phyloP scores from a whole-genome alignment of 1,140 invertebrate species.

The Monochamus saltuarius region DNA sequence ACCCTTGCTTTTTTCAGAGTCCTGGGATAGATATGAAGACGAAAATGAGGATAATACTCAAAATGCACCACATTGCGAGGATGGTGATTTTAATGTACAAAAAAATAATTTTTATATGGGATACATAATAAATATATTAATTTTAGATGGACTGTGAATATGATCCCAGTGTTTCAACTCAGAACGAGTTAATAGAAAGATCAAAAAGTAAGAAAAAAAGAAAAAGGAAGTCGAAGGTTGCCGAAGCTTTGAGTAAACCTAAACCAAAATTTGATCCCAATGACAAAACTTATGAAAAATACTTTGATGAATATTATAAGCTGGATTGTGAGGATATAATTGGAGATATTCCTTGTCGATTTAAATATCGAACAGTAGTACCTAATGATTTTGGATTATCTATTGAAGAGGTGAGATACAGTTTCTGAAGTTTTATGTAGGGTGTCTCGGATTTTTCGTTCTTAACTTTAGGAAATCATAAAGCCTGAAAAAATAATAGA shows the following conservation, averaged over 20 bases:
- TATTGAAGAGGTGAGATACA: constrained; percentile 74
- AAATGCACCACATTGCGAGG: constrained; percentile 67
- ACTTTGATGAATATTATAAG: constrained; percentile 92
- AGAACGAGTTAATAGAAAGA: constrained; percentile 61
- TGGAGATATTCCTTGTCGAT: constrained; percentile 85
- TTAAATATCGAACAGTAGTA: constrained; percentile 87
- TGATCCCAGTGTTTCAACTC: constrained; percentile 58
- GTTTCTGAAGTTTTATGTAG: constrained; percentile 6
- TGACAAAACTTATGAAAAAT: constrained; percentile 79
- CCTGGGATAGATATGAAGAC: constrained; percentile 71
- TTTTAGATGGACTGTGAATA: constrained; percentile 87
- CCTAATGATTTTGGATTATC: constrained; percentile 92
- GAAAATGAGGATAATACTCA: constrained; percentile 49
- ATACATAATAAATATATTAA: constrained; percentile 24
- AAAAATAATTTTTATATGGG: constrained; percentile 21
- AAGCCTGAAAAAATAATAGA: no score
- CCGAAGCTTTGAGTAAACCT: constrained; percentile 65
- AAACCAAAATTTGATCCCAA: constrained; percentile 82
- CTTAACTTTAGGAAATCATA: no score
- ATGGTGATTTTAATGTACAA: constrained; percentile 77
- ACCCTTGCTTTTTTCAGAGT: constrained; percentile 56
- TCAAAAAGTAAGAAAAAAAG: constrained; percentile 61
- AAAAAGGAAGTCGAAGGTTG: constrained; percentile 68
- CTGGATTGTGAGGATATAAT: constrained; percentile 95
- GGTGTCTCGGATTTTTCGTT: no score